These are phyloP conservation scores for Sipunculus nudus DNA, from an alignment of 2,888 invertebrate species.

Conservation along the genomic window DNA sequence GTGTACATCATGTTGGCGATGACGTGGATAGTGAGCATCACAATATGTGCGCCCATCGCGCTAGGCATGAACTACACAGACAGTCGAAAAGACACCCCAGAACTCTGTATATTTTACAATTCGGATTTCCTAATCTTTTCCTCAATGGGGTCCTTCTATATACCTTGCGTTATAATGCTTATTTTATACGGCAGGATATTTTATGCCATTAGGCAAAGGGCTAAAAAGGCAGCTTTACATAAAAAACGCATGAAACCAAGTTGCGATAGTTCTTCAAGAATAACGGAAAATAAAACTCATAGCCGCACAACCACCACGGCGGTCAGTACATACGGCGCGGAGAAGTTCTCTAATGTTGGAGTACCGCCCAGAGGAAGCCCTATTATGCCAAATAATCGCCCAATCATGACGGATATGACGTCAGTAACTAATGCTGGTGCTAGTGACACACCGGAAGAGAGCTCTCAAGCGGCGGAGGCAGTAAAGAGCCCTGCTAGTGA, in stretches of 20 bases:
- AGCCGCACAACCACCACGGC: conserved; percentile 41
- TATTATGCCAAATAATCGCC: too few relatives aligned
- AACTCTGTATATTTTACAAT: conserved; percentile 87
- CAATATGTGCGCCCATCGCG: conserved; percentile 95
- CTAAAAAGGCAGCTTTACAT: conserved; percentile 37
- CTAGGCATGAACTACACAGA: conserved; percentile 81
- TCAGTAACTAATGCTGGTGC: too few relatives aligned
- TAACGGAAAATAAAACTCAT: not conserved
- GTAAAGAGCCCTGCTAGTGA: conserved; percentile 47
- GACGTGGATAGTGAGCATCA: conserved; percentile 94
- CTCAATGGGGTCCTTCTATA: conserved; percentile 97
- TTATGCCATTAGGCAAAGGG: conserved; percentile 75
- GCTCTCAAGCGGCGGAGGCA: too few relatives aligned
- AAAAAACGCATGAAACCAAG: not conserved
- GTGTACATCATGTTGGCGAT: conserved; percentile 94
- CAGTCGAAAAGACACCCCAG: conserved; percentile 35
- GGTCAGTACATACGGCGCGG: too few relatives aligned
- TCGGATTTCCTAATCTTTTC: conserved; percentile 98
- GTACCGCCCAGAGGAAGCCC: too few relatives aligned
- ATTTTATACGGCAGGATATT: conserved; percentile 97
- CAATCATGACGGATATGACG: too few relatives aligned
- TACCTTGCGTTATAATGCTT: conserved; percentile 97
- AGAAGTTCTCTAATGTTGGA: too few relatives aligned
- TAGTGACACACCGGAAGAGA: too few relatives aligned
- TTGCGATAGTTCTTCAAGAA: not conserved